Base-by-base conservation (phyloP, 2,888 invertebrate genomes). In the Branchipolynoe longqiensis region DNA sequence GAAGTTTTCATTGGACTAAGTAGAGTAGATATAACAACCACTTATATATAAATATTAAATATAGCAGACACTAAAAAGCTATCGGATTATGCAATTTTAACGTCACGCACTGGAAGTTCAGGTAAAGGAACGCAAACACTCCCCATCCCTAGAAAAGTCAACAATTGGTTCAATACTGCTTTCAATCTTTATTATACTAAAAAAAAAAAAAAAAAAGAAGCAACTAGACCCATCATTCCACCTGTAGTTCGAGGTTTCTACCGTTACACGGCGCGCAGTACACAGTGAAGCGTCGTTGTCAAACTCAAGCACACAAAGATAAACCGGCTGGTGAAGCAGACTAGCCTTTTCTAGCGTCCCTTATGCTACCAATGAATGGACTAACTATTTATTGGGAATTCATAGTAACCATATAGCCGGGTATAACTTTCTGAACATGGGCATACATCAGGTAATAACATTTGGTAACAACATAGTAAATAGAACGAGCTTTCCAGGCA, bases 141-240 rank as follows among this genome's bases (percentile, higher is more conserved):
- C n/a, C n/a, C n/a, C n/a, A n/a, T n/a, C n/a, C n/a, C n/a, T n/a
- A 56, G 25, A 56, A 8, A 2, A 56, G n/a, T n/a, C 56, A 56
- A 56, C 3, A 25, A n/a, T 25, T n/a, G 56, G 22, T 62, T 69
- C 69, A 69, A 69, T 69, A 69, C 33, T 69, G 69, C 69, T 69
- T 36, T 69, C 69, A 69, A 69, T 69, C 69, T 69, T 69, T 69
- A 69, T 69, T 69, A 69, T 69, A 69, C 38, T 69, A 14, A 69
- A 69, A 36, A 38, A 69, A 69, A 69, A 14, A 38, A 36, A 33
- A 36, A 69, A 38, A 69, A 69, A 69, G 62, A 31, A 25, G 31
- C 31, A 14, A 62, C 62, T 31, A 62, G 62, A 62, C 62, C 56
- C 25, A 14, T 62, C 62, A 28, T 14, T 25, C n/a, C 48, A 48